Base-by-base conservation (phyloP, 2,888 invertebrate genomes). In the Platerodrilus igneus region DNA sequence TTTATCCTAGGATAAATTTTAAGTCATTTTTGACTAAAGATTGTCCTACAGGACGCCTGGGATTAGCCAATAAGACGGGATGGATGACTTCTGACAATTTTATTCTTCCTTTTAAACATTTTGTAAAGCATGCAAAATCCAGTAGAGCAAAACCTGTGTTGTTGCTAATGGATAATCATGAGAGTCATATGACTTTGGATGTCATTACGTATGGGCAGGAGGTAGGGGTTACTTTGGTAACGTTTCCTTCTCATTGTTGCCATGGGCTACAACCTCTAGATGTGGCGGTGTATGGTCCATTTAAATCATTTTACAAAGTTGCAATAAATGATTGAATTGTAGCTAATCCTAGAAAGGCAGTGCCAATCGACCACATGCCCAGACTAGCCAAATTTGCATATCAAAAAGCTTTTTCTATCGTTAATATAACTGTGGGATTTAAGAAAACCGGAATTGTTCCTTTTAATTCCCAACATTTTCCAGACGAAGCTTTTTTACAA, bases 51-150 rank as follows among this genome's bases (percentile, higher is more conserved):
- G n/a, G n/a, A n/a, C n/a, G 34, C 23, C 31, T 45, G 23, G 38
- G 41, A 9, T 35, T 46, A 8, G 37, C 30, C 3, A 8, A 23
- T 22, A 16, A 16, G 11, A 45, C 41, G 40, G 60, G 62, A 2
- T 63, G 62, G 61, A 59, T 60, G 53, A 61, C 49, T 13, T 47
- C 29, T 4, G 34, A 42, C n/a, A 48, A 57, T 16, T 64, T 62
- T 46, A 4, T 53, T 9, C 32, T 50, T 3, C 57, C 56, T 23
- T 38, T 62, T 25, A 41, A 58, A 36, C 56, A 59, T 52, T 59
- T 62, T 41, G 46, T 55, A 10, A 55, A 57, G 29, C 40, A 58
- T 44, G 52, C 52, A 10, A 53, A 45, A 38, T 50, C 53, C 23
- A 43, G 53, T 6, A 45, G 45, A 23, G 53, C 56, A 1, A 52